A percentile compares a stretch with the other conserved stretches of the same genome.
Evolutionary conservation across 2,797 vertebrate species (phyloP).

Genomic region (Pangasius mekongensis): DNA sequence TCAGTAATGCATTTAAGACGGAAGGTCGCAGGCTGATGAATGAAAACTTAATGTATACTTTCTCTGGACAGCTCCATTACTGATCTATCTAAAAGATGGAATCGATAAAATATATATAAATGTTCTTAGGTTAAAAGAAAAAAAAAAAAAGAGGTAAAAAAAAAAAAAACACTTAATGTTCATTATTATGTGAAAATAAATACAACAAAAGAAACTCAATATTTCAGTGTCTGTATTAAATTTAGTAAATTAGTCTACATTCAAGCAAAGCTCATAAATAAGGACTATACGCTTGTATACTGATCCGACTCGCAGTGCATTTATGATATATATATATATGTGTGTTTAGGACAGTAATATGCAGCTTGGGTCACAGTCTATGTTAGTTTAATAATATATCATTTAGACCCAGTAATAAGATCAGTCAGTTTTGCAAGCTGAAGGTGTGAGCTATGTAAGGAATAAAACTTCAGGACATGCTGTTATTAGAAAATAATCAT

Average conservation of each 20-base stretch:
- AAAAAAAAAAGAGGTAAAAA: neutral
- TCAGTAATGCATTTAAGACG: neutral
- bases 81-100: neutral
- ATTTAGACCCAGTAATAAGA: neutral
- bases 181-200: neutral
- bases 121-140: neutral
- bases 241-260: neutral
- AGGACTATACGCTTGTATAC: too few species aligned
- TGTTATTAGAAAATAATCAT: neutral
- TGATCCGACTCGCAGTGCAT: too few species aligned
- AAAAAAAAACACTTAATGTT: neutral
- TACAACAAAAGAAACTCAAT: neutral
- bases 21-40: neutral
- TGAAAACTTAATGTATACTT: conserved; percentile 24
- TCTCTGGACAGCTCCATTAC: conserved; percentile 1
- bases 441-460: neutral
- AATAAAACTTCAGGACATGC: neutral
- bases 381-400: neutral
- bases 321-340: too few species aligned
- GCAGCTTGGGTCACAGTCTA: neutral
- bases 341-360: neutral
- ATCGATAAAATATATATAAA: neutral
- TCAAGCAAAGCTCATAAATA: neutral
- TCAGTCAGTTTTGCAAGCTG: neutral
- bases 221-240: neutral